Percentiles rank a stretch among this genome's conserved stretches.
phyloP scores from a whole-genome alignment of 2,888 invertebrate genomes.

The Lasioglossum morio region DNA sequence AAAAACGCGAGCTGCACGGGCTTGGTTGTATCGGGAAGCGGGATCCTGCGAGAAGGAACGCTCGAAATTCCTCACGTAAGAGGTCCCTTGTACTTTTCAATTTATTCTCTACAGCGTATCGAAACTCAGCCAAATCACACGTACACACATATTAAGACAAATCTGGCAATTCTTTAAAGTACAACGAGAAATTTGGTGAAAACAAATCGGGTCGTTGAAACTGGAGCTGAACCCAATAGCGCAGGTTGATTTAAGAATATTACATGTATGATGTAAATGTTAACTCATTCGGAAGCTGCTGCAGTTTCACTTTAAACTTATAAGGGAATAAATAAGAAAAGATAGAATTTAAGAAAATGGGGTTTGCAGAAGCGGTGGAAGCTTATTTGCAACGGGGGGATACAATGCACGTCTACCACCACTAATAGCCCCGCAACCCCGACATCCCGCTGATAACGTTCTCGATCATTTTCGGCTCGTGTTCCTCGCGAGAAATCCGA shows the following conservation, averaged over 20 bases:
- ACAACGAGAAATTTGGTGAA: background rate
- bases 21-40: background rate
- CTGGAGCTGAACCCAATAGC: background rate
- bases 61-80: background rate
- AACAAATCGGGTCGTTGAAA: background rate
- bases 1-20: constrained; percentile 18
- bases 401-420: background rate
- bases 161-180: background rate
- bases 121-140: background rate
- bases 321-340: background rate
- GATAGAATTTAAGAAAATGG: background rate
- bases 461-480: constrained; percentile 13
- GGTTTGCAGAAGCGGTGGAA: background rate
- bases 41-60: background rate
- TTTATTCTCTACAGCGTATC: background rate
- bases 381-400: background rate
- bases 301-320: too few species aligned
- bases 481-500: constrained; percentile 23
- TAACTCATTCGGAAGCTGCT: too few species aligned
- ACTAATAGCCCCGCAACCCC: background rate
- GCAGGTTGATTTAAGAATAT: background rate
- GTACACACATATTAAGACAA: background rate
- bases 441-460: background rate
- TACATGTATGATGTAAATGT: background rate
- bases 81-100: background rate